Conservation (phyloP, 2,888 invertebrate species). For the Zelleria hepariella region DNA sequence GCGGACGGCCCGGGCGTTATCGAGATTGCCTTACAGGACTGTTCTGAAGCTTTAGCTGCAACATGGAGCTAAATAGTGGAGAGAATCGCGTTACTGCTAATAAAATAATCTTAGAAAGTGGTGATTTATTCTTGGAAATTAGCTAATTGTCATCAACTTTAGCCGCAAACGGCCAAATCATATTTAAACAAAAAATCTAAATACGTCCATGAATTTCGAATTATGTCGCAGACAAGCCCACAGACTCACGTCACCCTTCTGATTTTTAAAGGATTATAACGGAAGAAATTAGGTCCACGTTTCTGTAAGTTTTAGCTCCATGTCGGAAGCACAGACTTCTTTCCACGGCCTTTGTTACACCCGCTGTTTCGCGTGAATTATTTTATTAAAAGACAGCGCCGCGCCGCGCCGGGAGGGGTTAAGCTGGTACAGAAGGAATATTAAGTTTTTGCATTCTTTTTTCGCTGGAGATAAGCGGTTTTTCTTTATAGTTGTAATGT, state of each 20-base stretch:
- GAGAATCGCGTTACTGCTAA: not conserved
- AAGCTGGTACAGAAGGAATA: not conserved
- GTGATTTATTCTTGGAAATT: too few species aligned
- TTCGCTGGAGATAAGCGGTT: not conserved
- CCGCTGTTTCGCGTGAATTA: not conserved
- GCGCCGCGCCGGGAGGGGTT: too few species aligned
- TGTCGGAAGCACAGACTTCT: not conserved
- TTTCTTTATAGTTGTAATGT: not conserved
- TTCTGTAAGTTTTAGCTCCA: not conserved
- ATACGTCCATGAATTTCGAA: too few species aligned
- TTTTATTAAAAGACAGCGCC: not conserved
- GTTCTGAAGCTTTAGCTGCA: not conserved
- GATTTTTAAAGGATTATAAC: too few species aligned
- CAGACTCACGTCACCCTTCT: too few species aligned
- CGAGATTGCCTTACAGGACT: constrained; percentile 38
- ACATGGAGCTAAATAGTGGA: not conserved
- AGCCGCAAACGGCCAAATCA: too few species aligned
- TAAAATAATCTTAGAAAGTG: too few species aligned
- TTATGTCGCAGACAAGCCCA: too few species aligned
- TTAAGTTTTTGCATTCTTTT: not conserved
- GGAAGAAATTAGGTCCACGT: too few species aligned
- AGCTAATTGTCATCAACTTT: too few species aligned
- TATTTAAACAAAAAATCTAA: too few species aligned
- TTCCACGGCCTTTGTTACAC: not conserved
- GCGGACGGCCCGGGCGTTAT: constrained; percentile 48